Evolutionary conservation across 1,140 invertebrate genomes (phyloP), one percentile per base, ranked within the genome.

Genomic region (Drosophila busckii): DNA sequence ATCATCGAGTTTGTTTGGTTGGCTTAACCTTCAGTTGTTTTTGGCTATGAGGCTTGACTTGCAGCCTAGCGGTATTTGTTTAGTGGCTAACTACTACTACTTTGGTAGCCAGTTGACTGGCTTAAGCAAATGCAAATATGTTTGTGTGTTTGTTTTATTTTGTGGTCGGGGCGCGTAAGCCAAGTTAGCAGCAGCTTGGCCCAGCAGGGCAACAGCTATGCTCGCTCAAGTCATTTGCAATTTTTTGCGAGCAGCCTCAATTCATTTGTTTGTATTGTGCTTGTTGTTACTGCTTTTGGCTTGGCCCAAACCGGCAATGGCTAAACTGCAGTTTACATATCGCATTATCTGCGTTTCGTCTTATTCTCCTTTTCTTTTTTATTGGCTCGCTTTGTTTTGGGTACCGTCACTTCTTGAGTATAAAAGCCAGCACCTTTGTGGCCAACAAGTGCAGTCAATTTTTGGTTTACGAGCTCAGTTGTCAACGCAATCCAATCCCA

Each of bases 261-360:
- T 46, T 54, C 58, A 56, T 55, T 34, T 44, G 60, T 49, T 70
- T 58, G 50, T 40, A 26, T 49, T 44, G 26, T 32, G 17, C 25
- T 56, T 28, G 17, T 34, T 7, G 22, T 62, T 65, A 53, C 23
- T 38, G 34, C 65, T 76, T 52, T 62, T 69, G 70, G 32, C 48
- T 49, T 53, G 52, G 44, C 45, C 31, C 60, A 53, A 44, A 6
- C 32, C 17, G 32, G 34, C 26, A 41, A 38, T 68, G 59, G n/a
- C n/a, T 61, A 64, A 62, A 56, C 29, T 82, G 75, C 64, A 82
- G 69, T 82, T 82, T 82, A 83, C 76, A 82, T 66, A 82, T 50
- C 48, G 56, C 61, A 75, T 82, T 75, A 82, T 82, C 65, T 50
- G 56, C 48, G 64, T 29, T 62, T 55, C 42, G 37, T 38, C 22